phyloP scores from a whole-genome alignment of 2,113 vertebrate genomes.

The Gobio gobio region DNA sequence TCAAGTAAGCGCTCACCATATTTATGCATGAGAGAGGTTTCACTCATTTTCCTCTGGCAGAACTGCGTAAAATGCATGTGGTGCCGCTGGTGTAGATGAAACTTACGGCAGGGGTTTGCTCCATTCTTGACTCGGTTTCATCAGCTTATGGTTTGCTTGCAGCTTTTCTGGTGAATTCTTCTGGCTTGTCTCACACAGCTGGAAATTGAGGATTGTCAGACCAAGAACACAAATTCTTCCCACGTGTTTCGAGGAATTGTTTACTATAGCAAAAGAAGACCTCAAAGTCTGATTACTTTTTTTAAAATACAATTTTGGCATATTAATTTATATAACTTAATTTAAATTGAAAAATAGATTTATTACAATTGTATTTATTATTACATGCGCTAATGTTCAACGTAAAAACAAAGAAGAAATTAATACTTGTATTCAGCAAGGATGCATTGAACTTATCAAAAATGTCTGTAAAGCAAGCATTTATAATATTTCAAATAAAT shows the following conservation, averaged over 20 bases:
- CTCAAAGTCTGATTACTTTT: background rate
- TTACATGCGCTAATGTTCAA: no score
- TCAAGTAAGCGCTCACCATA: slow-evolving; percentile 35
- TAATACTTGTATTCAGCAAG: no score
- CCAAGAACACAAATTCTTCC: background rate
- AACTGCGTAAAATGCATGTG: slow-evolving; percentile 38
- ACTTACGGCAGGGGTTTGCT: slow-evolving; percentile 26
- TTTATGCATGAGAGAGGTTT: slow-evolving; percentile 51
- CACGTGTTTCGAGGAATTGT: background rate
- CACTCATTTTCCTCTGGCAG: slow-evolving; percentile 34
- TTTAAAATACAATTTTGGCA: background rate
- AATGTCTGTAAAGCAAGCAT: no score
- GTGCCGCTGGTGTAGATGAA: background rate
- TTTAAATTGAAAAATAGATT: background rate
- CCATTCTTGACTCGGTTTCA: slow-evolving; percentile 5
- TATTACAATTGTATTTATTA: background rate
- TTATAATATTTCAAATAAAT: no score
- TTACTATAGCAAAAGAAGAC: background rate
- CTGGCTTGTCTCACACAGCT: background rate
- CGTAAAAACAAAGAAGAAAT: no score
- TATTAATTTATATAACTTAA: background rate
- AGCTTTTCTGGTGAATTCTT: background rate
- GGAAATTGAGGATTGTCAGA: background rate
- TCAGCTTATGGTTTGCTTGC: slow-evolving; percentile 9
- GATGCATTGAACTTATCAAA: no score